These are phyloP conservation scores for Hydrotaea diabolus DNA, from an alignment of 2,888 invertebrate genomes.

Conservation along the genomic window DNA sequence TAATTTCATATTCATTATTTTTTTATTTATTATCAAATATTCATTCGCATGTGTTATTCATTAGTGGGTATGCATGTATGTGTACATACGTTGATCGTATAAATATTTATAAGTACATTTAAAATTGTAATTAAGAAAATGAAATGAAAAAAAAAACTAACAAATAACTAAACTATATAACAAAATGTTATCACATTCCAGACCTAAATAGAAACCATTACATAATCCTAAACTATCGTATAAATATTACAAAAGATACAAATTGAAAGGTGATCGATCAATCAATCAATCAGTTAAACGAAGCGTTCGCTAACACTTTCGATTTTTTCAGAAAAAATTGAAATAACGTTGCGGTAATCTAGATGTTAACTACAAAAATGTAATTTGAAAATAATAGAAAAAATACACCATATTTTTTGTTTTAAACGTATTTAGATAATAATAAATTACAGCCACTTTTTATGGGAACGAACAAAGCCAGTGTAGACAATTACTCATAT, in stretches of 20 bases:
- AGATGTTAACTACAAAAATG: too few species aligned
- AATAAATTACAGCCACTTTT: constrained; percentile 12
- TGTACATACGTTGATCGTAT: background rate
- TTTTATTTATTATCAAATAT: background rate
- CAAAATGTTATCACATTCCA: constrained; percentile 23
- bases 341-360: background rate
- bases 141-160: too few species aligned
- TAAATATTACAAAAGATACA: too few species aligned
- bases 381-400: background rate
- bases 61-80: background rate
- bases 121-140: background rate
- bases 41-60: background rate
- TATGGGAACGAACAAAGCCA: constrained; percentile 7
- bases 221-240: background rate
- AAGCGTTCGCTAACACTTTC: background rate
- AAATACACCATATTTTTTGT: background rate
- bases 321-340: background rate
- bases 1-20: background rate
- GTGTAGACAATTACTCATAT: background rate
- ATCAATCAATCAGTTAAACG: too few species aligned
- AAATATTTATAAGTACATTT: constrained; percentile 21
- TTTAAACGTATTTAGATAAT: background rate
- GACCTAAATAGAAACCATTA: background rate
- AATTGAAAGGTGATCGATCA: background rate
- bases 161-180: background rate